Conservation (phyloP, 2,888 invertebrate species). For the Plebejus argus region DNA sequence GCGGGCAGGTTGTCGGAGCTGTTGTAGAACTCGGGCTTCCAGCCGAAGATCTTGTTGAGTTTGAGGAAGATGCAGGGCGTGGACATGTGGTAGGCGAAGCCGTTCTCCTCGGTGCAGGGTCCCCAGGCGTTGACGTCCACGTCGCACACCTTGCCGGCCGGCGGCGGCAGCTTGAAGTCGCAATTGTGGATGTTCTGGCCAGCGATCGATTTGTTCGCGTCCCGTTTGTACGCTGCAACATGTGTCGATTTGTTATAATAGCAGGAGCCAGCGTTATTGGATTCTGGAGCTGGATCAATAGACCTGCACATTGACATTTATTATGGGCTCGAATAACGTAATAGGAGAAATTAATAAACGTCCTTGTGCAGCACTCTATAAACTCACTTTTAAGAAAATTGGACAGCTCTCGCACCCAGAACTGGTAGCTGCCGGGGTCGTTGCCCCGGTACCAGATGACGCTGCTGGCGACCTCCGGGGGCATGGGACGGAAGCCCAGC, state of each 20-base stretch:
- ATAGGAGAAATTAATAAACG: not conserved
- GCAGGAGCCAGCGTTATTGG: no score
- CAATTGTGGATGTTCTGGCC: constrained; percentile 89
- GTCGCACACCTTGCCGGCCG: constrained; percentile 90
- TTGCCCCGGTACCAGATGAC: constrained; percentile 96
- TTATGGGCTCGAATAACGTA: not conserved
- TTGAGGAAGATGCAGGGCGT: constrained; percentile 97
- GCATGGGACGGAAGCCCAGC: constrained; percentile 96
- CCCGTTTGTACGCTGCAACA: constrained; percentile 85
- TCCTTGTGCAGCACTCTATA: not conserved
- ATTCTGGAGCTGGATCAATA: no score
- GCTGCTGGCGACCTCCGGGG: constrained; percentile 93
- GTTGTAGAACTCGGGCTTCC: constrained; percentile 92
- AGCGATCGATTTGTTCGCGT: constrained; percentile 85
- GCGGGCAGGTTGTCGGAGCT: constrained; percentile 84
- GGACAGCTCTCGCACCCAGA: constrained; percentile 89
- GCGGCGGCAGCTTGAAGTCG: constrained; percentile 86
- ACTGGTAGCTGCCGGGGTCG: constrained; percentile 86
- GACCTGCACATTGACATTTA: not conserved
- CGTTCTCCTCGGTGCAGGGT: constrained; percentile 90
- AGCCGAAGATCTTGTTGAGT: constrained; percentile 96
- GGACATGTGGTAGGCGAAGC: constrained; percentile 94
- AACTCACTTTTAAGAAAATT: constrained; percentile 88
- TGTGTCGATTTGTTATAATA: no score
- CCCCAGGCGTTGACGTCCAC: constrained; percentile 91